A percentile compares a stretch with the other conserved stretches of the same genome.
phyloP scores from a whole-genome alignment of 2,113 vertebrate genomes.

The Gasterosteus aculeatus region DNA sequence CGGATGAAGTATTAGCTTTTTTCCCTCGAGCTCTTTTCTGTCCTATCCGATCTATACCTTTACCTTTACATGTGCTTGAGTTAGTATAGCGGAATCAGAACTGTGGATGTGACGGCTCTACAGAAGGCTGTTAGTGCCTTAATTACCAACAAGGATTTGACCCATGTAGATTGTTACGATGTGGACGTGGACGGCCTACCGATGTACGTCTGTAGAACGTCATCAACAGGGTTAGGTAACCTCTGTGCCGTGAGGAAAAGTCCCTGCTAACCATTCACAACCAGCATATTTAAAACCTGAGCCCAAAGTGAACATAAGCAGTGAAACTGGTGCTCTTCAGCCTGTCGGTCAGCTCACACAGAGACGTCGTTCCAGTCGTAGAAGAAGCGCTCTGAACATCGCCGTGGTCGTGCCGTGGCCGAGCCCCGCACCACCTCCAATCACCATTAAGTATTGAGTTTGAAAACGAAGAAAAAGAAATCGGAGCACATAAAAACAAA shows the following conservation, averaged over 20 bases:
- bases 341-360: neutral
- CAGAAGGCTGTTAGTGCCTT: constrained; percentile 70
- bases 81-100: constrained; percentile 62
- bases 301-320: constrained; percentile 60
- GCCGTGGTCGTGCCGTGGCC: neutral
- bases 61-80: constrained; percentile 68
- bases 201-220: constrained; percentile 31
- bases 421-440: neutral
- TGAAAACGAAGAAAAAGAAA: constrained; percentile 35
- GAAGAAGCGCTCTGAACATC: neutral
- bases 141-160: constrained; percentile 67
- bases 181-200: constrained; percentile 49
- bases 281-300: constrained; percentile 46
- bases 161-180: constrained; percentile 55
- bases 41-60: constrained; percentile 68
- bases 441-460: constrained; percentile 7
- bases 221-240: constrained; percentile 15
- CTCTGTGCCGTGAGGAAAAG: constrained; percentile 2
- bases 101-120: constrained; percentile 62
- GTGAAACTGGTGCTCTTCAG: constrained; percentile 22
- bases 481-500: constrained; percentile 48
- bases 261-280: constrained; percentile 29
- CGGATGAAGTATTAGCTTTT: constrained; percentile 85
- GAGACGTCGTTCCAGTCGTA: neutral
- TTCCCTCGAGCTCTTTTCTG: constrained; percentile 68